phyloP scores from a whole-genome alignment of 2,888 invertebrate species.

The Nomada ferruginata region DNA sequence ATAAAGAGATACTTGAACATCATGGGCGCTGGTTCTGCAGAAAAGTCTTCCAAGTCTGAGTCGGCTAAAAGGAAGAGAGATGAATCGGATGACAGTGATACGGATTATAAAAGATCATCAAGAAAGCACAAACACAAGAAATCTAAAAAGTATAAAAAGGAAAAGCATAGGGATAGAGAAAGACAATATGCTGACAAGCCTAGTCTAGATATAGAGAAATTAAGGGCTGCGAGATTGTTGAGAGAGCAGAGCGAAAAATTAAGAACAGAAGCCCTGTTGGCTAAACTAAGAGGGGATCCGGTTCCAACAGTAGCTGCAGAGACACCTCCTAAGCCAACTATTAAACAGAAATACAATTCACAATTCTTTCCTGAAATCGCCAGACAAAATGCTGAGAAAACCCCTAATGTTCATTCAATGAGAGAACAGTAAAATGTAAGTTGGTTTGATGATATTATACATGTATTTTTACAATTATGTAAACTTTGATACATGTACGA shows the following conservation, averaged over 20 bases:
- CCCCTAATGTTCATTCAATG: slow-evolving; percentile 49
- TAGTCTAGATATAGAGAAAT: slow-evolving; percentile 86
- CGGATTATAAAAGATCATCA: slow-evolving; percentile 66
- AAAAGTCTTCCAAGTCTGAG: slow-evolving; percentile 49
- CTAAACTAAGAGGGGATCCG: slow-evolving; percentile 87
- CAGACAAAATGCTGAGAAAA: slow-evolving; percentile 88
- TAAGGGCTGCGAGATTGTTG: slow-evolving; percentile 91
- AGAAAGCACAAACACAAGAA: slow-evolving; percentile 77
- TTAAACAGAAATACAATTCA: slow-evolving; percentile 95
- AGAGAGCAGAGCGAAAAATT: slow-evolving; percentile 92
- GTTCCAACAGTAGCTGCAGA: slow-evolving; percentile 75
- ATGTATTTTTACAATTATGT: slow-evolving; percentile 10
- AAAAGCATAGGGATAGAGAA: slow-evolving; percentile 57
- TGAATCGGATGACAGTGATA: slow-evolving; percentile 64
- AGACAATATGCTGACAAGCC: slow-evolving; percentile 11
- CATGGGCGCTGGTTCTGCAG: slow-evolving; percentile 66
- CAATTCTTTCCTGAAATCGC: slow-evolving; percentile 97
- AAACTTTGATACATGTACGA: background rate
- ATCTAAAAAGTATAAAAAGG: slow-evolving; percentile 75
- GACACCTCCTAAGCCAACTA: slow-evolving; percentile 76
- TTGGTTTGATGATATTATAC: background rate
- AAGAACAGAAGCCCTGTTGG: slow-evolving; percentile 89
- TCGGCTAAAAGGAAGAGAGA: slow-evolving; percentile 74
- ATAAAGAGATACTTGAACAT: slow-evolving; percentile 87
- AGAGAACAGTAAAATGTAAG: slow-evolving; percentile 47